Conservation (phyloP, 2,888 invertebrate species). For the Temnothorax ravouxi region DNA sequence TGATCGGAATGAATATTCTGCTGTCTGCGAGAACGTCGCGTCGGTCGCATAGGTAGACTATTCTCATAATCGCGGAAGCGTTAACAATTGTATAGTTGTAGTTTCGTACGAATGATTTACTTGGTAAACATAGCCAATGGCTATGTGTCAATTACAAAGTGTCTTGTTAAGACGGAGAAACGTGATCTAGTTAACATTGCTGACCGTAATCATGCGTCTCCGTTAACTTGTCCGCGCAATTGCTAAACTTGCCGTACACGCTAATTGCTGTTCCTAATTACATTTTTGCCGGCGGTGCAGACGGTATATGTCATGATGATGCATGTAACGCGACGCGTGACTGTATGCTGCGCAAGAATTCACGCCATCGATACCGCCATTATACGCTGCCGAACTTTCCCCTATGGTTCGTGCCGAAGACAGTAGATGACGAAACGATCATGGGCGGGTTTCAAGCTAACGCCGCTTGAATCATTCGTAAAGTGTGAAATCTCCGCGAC, state of each 20-base stretch:
- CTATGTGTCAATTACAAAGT: not conserved
- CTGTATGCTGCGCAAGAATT: conserved; percentile 50
- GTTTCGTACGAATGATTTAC: not conserved
- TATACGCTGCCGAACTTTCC: conserved; percentile 67
- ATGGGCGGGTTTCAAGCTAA: conserved; percentile 65
- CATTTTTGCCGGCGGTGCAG: conserved; percentile 17
- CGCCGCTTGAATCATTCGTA: conserved; percentile 23
- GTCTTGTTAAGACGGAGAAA: conserved; percentile 26
- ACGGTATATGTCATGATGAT: not conserved
- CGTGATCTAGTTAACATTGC: conserved; percentile 29
- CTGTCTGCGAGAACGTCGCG: not conserved
- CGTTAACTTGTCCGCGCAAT: conserved; percentile 2
- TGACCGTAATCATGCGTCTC: conserved; percentile 17
- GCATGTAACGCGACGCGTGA: conserved; percentile 14
- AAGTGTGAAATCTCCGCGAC: conserved; percentile 64
- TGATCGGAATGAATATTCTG: not conserved
- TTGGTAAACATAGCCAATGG: conserved; percentile 7
- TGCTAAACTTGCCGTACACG: conserved; percentile 1
- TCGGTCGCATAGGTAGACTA: not conserved
- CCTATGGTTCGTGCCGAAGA: conserved; percentile 57
- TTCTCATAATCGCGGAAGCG: not conserved
- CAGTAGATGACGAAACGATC: conserved; percentile 66
- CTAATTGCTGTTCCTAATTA: conserved; percentile 42
- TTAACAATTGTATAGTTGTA: not conserved
- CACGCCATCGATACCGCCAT: conserved; percentile 60